Percentiles rank a stretch among this genome's conserved stretches.
Conservation (phyloP, 2,113 vertebrate species). For the Oxyura jamaicensis region DNA sequence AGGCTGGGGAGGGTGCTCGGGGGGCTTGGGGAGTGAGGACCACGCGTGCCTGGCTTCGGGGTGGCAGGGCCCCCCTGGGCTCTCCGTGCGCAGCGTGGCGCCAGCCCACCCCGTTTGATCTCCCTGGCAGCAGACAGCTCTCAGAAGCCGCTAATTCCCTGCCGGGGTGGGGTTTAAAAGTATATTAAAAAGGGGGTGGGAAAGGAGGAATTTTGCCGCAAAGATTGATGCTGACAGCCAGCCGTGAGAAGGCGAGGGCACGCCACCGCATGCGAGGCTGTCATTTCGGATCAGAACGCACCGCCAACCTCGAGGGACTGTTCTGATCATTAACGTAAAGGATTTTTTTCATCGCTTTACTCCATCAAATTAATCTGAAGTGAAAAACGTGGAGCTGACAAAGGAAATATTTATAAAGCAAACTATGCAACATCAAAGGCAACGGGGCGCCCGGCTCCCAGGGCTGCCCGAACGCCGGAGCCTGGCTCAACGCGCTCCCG, state of each 20-base stretch:
- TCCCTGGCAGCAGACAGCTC: neutral
- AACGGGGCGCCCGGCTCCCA: neutral
- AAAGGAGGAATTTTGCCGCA: conserved; percentile 1
- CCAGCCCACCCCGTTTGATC: neutral
- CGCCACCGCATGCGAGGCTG: conserved; percentile 39
- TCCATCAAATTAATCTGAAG: conserved; percentile 71
- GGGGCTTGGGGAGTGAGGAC: neutral
- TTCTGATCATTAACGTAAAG: conserved; percentile 63
- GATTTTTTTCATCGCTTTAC: conserved; percentile 36
- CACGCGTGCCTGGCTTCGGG: too few relatives aligned
- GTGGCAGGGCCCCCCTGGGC: neutral
- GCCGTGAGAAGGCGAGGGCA: conserved; percentile 46
- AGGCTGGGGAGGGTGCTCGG: neutral
- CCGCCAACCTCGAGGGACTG: conserved; percentile 32
- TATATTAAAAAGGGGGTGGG: neutral
- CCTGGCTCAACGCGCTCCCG: too few relatives aligned
- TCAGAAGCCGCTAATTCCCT: neutral
- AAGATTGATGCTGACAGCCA: conserved; percentile 29
- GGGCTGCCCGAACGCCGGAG: neutral
- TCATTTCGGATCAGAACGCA: conserved; percentile 55
- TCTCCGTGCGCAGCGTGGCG: neutral
- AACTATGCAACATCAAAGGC: neutral
- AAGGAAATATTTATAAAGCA: conserved; percentile 45
- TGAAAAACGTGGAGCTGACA: conserved; percentile 67
- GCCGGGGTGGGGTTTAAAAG: neutral